Evolutionary conservation across 2,113 vertebrate genomes (phyloP), one percentile per base, ranked within the genome.

Genomic region (Hiodon tergisus): DNA sequence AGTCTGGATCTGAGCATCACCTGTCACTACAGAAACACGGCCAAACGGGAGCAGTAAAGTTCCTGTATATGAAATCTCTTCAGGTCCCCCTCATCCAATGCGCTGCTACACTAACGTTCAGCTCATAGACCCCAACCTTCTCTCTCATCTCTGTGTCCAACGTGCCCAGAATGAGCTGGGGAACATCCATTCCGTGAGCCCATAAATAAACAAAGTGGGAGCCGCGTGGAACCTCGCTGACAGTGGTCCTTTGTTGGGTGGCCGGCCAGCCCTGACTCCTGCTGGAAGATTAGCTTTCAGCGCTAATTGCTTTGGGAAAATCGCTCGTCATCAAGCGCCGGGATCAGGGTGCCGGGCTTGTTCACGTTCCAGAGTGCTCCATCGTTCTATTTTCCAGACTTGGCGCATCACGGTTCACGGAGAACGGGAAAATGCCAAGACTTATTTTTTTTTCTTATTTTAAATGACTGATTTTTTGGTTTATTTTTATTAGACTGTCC

Each of bases 251-350:
- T 82, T 82, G 78, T 81, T 78, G 76, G 66, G 76, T 72, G 60
- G 73, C 31, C 65, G 55, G 59, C 69, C 11, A 13, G 72, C 72
- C 66, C 71, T 70, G 72, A 54, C 46, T 73, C 52, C 14, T 5
- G 52, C 59, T 61, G 81, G 72, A 77, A 63, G 77, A 68, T 73
- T 77, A 74, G 73, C 82, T 81, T 84, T 83, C 77, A 76, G 63
- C 69, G 76, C 80, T 85, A 85, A 86, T 83, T 81, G 81, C 81
- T 84, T 79, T 80, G 81, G 82, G 85, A 85, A 84, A 85, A 84
- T 81, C 78, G 68, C 81, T 82, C 77, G 76, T 80, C 80, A 85
- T 84, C 82, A 83, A 83, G 77, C 62, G 58, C 77, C 79, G 74
- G 77, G 80, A 80, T 85, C 81, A 81, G 80, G 82, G 84, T 81